Conservation (phyloP, 2,113 vertebrate species). For the Calonectris borealis region DNA sequence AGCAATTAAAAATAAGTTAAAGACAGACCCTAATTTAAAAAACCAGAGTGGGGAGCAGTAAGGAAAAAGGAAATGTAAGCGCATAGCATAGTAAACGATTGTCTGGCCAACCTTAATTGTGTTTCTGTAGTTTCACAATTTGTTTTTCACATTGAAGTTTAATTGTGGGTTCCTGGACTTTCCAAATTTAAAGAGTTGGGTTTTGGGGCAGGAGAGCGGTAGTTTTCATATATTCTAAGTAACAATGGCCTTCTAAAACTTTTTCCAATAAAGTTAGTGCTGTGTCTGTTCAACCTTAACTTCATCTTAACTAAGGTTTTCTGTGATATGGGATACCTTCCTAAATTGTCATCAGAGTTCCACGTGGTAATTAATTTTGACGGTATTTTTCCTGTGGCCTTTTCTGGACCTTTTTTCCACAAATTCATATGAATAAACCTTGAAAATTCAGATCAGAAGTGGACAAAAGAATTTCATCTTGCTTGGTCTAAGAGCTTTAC, state of each 20-base stretch:
- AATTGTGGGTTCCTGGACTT: neutral
- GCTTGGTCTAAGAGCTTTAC: neutral
- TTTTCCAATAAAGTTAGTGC: neutral
- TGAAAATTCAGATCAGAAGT: neutral
- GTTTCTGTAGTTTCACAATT: neutral
- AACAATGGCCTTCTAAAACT: neutral
- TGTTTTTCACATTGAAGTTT: neutral
- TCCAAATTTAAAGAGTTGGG: neutral
- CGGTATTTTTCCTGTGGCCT: neutral
- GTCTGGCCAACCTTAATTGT: neutral
- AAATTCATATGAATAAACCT: neutral
- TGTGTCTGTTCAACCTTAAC: neutral
- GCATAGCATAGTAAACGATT: rapidly evolving
- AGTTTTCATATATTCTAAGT: neutral
- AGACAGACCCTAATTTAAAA: neutral
- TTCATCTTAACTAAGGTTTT: neutral
- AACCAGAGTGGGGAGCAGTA: neutral
- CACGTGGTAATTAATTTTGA: neutral
- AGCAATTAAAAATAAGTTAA: neutral
- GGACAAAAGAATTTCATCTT: neutral
- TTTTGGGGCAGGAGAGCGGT: neutral
- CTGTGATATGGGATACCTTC: neutral
- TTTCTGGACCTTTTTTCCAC: neutral
- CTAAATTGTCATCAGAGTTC: neutral
- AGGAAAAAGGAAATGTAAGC: neutral